Evolutionary conservation across 2,888 invertebrate species (phyloP), one percentile per base, ranked within the genome.

Genomic region (Melipona bicolor): DNA sequence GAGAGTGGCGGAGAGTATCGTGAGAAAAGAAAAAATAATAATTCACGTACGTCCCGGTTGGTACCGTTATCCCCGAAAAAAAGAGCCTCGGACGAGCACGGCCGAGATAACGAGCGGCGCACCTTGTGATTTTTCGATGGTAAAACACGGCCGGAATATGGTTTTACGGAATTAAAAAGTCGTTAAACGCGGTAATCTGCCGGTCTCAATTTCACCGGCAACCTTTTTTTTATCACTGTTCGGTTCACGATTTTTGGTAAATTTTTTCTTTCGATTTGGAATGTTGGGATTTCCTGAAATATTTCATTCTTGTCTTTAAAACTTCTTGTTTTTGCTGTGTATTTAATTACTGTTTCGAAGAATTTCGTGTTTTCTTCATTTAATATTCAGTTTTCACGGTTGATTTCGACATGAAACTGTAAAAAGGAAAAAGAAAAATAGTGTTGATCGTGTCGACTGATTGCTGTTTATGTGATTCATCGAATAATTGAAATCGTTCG

Each of bases 1-100:
- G 43, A 36, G 36, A 36, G 36, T 36, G 36, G 15, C 15, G 56
- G 24, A 9, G 32, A 27, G 52, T 59, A 65, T 81, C 65, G 50
- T 50, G 49, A 19, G 21, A 50, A 43, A 43, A 43, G 43, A 70
- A 56, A 59, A 64, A 82, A 67, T 61, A 72, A 80, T 83, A 54
- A 76, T 70, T 71, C 65, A 61, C 32, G n/a, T 65, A 6, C 54
- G 56, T 62, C 32, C 76, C 56, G 4, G 49, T 19, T 43, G 19
- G 71, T 83, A 76, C 82, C 82, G 82, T 75, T 83, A 83, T 32
- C 52, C 43, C 5, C 15, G 50, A 21, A 56, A 71, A 67, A 67
- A 68, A 50, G n/a, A 49, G 43, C 11, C 43, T 11, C 49, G 21
- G 54, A 56, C 43, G 59, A 83, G 54, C 54, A 17, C 19, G 76